Base-by-base conservation (phyloP, 2,888 invertebrate species). In the Cephus sareptanus region DNA sequence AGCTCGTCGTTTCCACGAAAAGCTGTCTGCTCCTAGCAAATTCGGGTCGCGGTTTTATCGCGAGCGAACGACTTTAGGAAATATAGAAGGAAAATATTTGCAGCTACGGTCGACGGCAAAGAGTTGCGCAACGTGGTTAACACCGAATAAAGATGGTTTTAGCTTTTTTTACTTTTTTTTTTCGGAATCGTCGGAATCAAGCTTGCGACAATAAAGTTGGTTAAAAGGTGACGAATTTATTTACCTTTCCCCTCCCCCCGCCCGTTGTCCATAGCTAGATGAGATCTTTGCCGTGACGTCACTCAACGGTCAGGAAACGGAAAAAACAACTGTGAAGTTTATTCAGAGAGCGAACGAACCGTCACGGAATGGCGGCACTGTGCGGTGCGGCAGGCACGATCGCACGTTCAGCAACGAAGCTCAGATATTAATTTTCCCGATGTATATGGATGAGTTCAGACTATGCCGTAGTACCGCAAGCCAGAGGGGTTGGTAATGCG, bases 371-470 rank as follows among this genome's bases (percentile, higher is more conserved):
- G 33, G 31, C 70, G 69, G 31, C 84, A 68, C 71, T 12, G 56
- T 56, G 56, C 56, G 56, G 23, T 56, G 23, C 56, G 56, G 56
- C 56, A 56, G 56, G 56, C 56, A 56, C 56, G 56, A 56, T 56
- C 56, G 56, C 23, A 56, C 56, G 23, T 56, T 56, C 56, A 9
- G 40, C 70, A 80, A 82, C 84, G 84, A 84, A 87, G 84, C 83
- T 82, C 83, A 85, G 87, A 89, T 90, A 91, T 90, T 90, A 90
- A 91, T 91, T 91, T 91, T 90, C 87, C 78, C 87, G 87, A 89
- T 91, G 90, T 90, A 89, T 91, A 91, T 90, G 89, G 88, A 90
- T 90, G 91, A 91, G 89, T 85, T 84, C 83, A 84, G 85, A 87
- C 81, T 71, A 3, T 31, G 31, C 31, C 71, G 12, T 23, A 56